Evolutionary conservation across 2,888 invertebrate genomes (phyloP).

Genomic region (Dryocosmus kuriphilus): DNA sequence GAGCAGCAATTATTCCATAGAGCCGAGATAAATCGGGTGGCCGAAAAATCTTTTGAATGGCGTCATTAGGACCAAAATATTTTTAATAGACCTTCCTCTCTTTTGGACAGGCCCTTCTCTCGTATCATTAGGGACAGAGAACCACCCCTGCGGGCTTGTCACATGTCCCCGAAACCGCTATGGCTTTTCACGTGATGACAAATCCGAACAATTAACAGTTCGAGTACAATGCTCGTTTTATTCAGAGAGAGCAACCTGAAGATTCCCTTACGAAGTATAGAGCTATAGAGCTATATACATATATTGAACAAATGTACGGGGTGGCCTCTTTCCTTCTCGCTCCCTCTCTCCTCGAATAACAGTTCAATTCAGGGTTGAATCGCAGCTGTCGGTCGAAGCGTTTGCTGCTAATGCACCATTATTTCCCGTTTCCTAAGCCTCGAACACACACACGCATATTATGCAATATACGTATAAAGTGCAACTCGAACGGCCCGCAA

Average conservation of each 20-base stretch:
- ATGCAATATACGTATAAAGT: constrained; percentile 40
- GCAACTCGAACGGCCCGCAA: constrained; percentile 11
- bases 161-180: constrained; percentile 32
- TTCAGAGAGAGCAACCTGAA: constrained; percentile 51
- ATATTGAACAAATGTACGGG: constrained; percentile 20
- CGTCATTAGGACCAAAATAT: neutral
- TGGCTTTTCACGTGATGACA: constrained; percentile 67
- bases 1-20: neutral
- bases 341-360: constrained; percentile 68
- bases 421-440: constrained; percentile 66
- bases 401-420: constrained; percentile 69
- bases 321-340: constrained; percentile 46
- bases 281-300: constrained; percentile 44
- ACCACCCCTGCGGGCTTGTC: constrained; percentile 2
- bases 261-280: constrained; percentile 46
- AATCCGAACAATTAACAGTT: constrained; percentile 70
- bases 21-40: neutral
- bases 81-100: constrained; percentile 5
- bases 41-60: neutral
- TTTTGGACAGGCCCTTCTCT: constrained; percentile 15
- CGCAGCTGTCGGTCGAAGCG: constrained; percentile 69
- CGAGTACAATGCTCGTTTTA: constrained; percentile 59
- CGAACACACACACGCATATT: constrained; percentile 42
- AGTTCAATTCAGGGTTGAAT: constrained; percentile 70
- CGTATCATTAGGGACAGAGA: neutral